Evolutionary conservation across 2,888 invertebrate species (phyloP), one percentile per base, ranked within the genome.

Genomic region (Heteromurus nitidus): DNA sequence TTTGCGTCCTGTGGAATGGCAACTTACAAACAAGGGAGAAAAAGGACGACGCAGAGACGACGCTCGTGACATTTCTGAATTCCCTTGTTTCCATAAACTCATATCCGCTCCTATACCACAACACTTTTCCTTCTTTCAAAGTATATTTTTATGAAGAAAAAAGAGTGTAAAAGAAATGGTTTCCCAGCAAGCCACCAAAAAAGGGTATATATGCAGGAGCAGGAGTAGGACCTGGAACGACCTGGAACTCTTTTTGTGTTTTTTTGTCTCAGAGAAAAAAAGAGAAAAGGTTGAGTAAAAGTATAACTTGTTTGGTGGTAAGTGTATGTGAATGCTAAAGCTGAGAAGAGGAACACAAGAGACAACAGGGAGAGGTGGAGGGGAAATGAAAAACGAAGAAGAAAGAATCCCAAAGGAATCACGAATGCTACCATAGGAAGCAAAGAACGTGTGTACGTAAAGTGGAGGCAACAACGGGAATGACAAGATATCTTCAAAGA

Each of bases 21-120:
- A 76, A 77, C 70, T 62, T 53, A 70, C 79, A 70, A 79, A 79
- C 79, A 80, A 73, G 80, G 67, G 50, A 55, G 22, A 30, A 79
- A 62, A 55, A 60, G 36, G 68, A 77, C 68, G 62, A 77, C 47
- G 55, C 69, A 31, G 67, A 73, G 80, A 67, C 72, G 73, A 73
- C 73, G 72, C 73, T 80, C 67, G 67, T 82, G 80, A 82, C 82
- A 80, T 75, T 80, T 82, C 69, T 82, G 69, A 80, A 80, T 82
- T 80, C 82, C 82, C 80, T 80, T 60, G 80, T 82, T 82, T 80
- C 80, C 82, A 82, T 80, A 82, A 80, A 80, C 79, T 75, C 69
- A 64, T 26, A 47, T n/a, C n/a, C n/a, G n/a, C 18, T 24, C 64
- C 24, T 64, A 36, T 64, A n/a, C n/a, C 42, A 26, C 64, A 64